Evolutionary conservation across 2,888 invertebrate species (phyloP).

Genomic region (Xestia ashworthii): DNA sequence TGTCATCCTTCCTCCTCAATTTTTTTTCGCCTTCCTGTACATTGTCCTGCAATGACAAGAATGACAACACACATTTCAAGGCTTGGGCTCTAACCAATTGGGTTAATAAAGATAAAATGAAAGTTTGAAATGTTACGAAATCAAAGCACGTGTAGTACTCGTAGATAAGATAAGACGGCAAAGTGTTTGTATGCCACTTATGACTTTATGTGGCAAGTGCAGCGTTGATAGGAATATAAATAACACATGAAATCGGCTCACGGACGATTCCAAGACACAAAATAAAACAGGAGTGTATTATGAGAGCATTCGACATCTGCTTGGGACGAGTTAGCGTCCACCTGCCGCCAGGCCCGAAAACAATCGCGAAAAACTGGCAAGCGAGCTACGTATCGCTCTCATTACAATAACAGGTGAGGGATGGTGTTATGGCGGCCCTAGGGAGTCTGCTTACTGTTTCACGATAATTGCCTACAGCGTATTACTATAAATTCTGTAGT

Average conservation of each 20-base stretch:
- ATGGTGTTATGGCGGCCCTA: constrained; percentile 62
- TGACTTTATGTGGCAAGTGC: constrained; percentile 25
- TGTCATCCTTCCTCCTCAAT: constrained; percentile 78
- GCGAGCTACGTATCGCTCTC: constrained; percentile 45
- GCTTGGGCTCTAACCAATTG: no score
- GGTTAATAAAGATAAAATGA: constrained; percentile 31
- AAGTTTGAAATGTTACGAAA: constrained; percentile 48
- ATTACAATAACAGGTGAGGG: constrained; percentile 80
- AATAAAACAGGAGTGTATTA: constrained; percentile 65
- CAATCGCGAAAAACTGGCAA: constrained; percentile 81
- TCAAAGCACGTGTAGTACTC: constrained; percentile 29
- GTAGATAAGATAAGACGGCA: constrained; percentile 41
- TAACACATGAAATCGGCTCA: constrained; percentile 41
- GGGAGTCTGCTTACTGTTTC: constrained; percentile 49
- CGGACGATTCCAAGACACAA: constrained; percentile 50
- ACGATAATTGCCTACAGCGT: constrained; percentile 49
- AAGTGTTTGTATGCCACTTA: constrained; percentile 40
- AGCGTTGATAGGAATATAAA: constrained; percentile 46
- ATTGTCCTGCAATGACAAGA: constrained; percentile 39
- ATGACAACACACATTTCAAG: constrained; percentile 25
- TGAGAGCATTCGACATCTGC: constrained; percentile 81
- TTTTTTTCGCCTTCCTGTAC: constrained; percentile 64
- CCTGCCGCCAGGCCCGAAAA: constrained; percentile 81
- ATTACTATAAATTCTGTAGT: constrained; percentile 60
- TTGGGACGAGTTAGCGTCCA: constrained; percentile 74